A percentile compares a stretch with the other conserved stretches of the same genome.
phyloP scores from a whole-genome alignment of 2,797 vertebrate species.

The Tiaroga cobitis region DNA sequence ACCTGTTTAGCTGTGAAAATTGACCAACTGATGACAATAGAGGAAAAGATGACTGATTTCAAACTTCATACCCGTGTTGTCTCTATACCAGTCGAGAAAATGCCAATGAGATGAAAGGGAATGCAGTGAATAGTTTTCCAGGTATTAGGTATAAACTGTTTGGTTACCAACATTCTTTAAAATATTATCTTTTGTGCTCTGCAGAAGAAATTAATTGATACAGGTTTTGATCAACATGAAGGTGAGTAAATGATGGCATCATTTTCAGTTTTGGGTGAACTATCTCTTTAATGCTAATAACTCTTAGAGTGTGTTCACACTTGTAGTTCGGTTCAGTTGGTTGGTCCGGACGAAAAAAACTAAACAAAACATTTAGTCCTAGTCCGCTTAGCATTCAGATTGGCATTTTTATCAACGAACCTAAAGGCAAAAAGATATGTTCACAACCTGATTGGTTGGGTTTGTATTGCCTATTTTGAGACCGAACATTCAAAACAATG shows the following conservation, averaged over 20 bases:
- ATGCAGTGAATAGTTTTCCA: background rate
- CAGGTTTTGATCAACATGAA: background rate
- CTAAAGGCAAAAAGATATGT: no score
- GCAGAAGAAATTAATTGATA: background rate
- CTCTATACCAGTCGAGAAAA: background rate
- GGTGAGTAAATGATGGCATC: background rate
- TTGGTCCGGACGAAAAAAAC: no score
- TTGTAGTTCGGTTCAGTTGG: no score
- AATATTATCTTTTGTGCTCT: no score
- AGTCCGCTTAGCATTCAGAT: no score
- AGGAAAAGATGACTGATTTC: background rate
- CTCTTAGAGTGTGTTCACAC: background rate
- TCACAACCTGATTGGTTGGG: no score
- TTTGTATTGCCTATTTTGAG: no score
- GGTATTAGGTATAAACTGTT: background rate
- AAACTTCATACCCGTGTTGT: background rate
- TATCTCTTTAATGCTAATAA: slow-evolving; percentile 7
- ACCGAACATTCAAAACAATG: no score
- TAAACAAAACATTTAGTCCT: no score
- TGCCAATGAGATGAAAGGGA: background rate
- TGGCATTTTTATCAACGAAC: no score
- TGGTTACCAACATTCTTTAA: no score
- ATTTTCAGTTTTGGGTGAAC: background rate
- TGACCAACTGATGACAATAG: background rate
- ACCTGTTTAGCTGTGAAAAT: background rate